phyloP scores from a whole-genome alignment of 2,797 vertebrate species.

The Melanotaenia pygmaea region DNA sequence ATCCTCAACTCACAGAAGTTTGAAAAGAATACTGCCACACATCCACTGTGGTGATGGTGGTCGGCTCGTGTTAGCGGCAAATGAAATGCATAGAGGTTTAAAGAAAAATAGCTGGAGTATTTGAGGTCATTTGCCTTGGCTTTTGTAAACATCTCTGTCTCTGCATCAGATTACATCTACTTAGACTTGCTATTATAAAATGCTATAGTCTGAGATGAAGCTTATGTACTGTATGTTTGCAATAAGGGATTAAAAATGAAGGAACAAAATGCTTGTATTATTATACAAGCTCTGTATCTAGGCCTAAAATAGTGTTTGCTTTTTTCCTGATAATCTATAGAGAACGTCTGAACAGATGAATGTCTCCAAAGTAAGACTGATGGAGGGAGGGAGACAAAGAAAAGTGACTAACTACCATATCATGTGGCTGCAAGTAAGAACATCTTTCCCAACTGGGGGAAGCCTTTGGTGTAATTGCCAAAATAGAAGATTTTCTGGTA shows the following conservation, averaged over 20 bases:
- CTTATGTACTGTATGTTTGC: constrained; percentile 29
- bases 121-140: constrained; percentile 18
- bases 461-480: constrained; percentile 70
- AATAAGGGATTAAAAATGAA: constrained; percentile 50
- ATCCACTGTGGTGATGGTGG: neutral
- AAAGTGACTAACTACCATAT: constrained; percentile 56
- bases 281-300: constrained; percentile 7
- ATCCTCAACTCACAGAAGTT: constrained; percentile 11
- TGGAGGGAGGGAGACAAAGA: constrained; percentile 47
- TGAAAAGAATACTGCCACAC: constrained; percentile 12
- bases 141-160: constrained; percentile 35
- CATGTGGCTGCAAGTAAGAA: constrained; percentile 61
- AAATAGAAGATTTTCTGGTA: constrained; percentile 69
- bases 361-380: constrained; percentile 52
- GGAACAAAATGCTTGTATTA: neutral
- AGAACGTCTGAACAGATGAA: constrained; percentile 46
- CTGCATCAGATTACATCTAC: constrained; percentile 45
- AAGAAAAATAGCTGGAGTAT: constrained; percentile 4
- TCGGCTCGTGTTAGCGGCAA: constrained; percentile 7
- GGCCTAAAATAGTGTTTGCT: constrained; percentile 6
- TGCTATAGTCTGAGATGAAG: constrained; percentile 30
- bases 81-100: constrained; percentile 28
- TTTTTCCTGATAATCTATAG: constrained; percentile 23
- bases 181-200: constrained; percentile 37
- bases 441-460: constrained; percentile 57